Conservation (phyloP, 1,140 invertebrate genomes). For the Prorops nasuta region DNA sequence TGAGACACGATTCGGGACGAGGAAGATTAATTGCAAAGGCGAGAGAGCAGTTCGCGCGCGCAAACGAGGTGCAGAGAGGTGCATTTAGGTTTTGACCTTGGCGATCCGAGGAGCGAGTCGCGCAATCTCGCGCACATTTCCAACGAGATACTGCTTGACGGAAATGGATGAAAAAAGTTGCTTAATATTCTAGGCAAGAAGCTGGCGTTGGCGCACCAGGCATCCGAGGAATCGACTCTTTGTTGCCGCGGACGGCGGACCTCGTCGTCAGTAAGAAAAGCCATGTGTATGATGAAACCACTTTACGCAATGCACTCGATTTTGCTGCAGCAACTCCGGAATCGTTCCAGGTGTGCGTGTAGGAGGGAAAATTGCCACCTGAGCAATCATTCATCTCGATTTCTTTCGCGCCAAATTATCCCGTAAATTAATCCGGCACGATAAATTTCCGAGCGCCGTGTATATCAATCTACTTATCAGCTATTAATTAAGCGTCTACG, state of each 20-base stretch:
- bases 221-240: constrained; percentile 23
- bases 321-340: constrained; percentile 8
- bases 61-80: constrained; percentile 1
- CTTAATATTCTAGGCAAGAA: constrained; percentile 13
- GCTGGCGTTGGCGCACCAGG: not conserved
- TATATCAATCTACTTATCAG: too few relatives aligned
- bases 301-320: constrained; percentile 31
- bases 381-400: too few relatives aligned
- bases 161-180: constrained; percentile 16
- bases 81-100: constrained; percentile 15
- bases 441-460: too few relatives aligned
- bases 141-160: constrained; percentile 13
- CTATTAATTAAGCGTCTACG: too few relatives aligned
- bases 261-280: constrained; percentile 7
- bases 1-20: too few relatives aligned
- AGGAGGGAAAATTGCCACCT: constrained; percentile 20
- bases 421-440: too few relatives aligned
- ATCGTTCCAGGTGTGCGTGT: constrained; percentile 27
- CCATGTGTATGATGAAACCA: constrained; percentile 25
- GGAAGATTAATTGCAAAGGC: too few relatives aligned
- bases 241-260: constrained; percentile 15
- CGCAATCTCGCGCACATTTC: constrained; percentile 14
- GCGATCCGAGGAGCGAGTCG: constrained; percentile 6
- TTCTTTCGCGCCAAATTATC: too few relatives aligned
- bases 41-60: constrained; percentile 6